Conservation (phyloP, 2,797 vertebrate genomes). For the Rhinophrynus dorsalis region DNA sequence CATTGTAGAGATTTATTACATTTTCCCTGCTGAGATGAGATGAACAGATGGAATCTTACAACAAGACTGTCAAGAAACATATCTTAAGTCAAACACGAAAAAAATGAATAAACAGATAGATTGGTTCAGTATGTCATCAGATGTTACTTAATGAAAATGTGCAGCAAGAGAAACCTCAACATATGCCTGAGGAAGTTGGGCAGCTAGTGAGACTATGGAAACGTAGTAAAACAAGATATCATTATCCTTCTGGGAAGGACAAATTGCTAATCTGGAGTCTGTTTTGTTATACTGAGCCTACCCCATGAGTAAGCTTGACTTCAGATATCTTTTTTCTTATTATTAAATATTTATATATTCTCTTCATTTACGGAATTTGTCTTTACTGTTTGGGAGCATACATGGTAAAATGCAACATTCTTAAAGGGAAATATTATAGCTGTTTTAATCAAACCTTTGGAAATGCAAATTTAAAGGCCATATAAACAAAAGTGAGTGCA, state of each 20-base stretch:
- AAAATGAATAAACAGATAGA: conserved; percentile 3
- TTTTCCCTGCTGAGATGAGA: neutral
- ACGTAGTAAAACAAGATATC: conserved; percentile 1
- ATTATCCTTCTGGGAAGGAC: neutral
- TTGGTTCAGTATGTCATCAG: conserved; percentile 11
- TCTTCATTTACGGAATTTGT: neutral
- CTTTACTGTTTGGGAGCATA: neutral
- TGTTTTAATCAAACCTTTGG: too few relatives aligned
- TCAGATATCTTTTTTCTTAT: neutral
- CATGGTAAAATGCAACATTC: neutral
- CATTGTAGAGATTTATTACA: neutral
- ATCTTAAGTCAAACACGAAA: neutral
- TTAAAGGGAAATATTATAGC: too few relatives aligned
- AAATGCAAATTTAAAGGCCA: too few relatives aligned
- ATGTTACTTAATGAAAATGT: conserved; percentile 9
- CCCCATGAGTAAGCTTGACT: neutral
- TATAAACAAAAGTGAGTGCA: too few relatives aligned
- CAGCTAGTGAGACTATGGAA: neutral
- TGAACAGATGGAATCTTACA: conserved; percentile 1
- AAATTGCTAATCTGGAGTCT: neutral
- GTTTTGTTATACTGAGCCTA: neutral
- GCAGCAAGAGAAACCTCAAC: neutral
- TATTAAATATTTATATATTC: conserved; percentile 2
- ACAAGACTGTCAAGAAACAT: neutral
- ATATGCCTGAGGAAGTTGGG: conserved; percentile 3